Evolutionary conservation across 2,113 vertebrate species (phyloP).

Genomic region (Nannobrachium achirus): DNA sequence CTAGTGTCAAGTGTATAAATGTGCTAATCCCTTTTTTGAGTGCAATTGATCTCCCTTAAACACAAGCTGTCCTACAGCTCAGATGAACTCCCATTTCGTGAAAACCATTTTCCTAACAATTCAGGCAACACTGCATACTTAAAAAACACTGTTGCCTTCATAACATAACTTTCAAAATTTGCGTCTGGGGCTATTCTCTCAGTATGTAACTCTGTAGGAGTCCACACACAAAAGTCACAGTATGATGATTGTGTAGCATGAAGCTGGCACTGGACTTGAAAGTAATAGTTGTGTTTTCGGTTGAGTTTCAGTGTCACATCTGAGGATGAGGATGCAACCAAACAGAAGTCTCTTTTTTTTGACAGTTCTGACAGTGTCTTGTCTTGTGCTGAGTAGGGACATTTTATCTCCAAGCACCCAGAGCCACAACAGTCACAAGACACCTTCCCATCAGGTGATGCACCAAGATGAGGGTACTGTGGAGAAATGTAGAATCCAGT

Average conservation of each 20-base stretch:
- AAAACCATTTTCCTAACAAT: too few species aligned
- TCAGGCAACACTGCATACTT: too few species aligned
- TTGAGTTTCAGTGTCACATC: slow-evolving; percentile 7
- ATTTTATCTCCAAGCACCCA: slow-evolving; percentile 6
- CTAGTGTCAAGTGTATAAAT: too few species aligned
- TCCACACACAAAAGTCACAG: background rate
- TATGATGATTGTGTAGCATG: background rate
- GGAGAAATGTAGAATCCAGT: too few species aligned
- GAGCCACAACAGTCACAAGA: slow-evolving; percentile 8
- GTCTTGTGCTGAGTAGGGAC: slow-evolving; percentile 4
- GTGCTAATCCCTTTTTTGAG: too few species aligned
- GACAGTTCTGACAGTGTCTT: slow-evolving; percentile 2
- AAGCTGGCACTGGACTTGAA: background rate
- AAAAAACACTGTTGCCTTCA: slow-evolving; percentile 5
- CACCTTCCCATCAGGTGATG: slow-evolving; percentile 8
- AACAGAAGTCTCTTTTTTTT: slow-evolving; percentile 1
- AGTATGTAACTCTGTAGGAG: background rate
- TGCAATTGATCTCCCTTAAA: too few species aligned
- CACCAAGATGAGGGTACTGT: background rate
- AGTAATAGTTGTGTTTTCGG: slow-evolving; percentile 3
- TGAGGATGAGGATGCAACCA: slow-evolving; percentile 2
- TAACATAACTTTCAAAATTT: background rate
- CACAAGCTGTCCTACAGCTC: too few species aligned
- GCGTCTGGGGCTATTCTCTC: background rate
- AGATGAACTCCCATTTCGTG: too few species aligned